A percentile compares a stretch with the other conserved stretches of the same genome.
Conservation (phyloP, 2,888 invertebrate genomes). For the Gibbula magus region DNA sequence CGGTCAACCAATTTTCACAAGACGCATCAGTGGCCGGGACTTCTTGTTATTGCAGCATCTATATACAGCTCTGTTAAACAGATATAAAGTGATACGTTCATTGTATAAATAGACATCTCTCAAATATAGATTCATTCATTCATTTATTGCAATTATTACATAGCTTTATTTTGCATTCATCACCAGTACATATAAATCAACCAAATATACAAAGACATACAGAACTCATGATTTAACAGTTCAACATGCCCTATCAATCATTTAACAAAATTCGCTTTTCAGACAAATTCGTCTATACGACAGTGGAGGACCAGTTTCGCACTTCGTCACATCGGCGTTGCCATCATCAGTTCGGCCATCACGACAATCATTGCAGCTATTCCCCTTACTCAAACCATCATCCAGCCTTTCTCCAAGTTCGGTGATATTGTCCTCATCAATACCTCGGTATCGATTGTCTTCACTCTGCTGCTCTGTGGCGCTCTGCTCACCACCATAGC, state of each 20-base stretch:
- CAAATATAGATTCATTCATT: not conserved
- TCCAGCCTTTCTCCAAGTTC: constrained; percentile 71
- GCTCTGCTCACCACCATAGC: constrained; percentile 64
- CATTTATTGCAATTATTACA: not conserved
- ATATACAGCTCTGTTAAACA: too few relatives aligned
- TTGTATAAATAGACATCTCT: too few relatives aligned
- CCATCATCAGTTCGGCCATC: constrained; percentile 68
- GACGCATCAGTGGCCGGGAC: too few relatives aligned
- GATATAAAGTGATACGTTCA: too few relatives aligned
- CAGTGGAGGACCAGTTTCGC: constrained; percentile 65
- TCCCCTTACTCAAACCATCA: constrained; percentile 69
- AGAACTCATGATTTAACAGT: too few relatives aligned
- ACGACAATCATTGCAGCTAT: constrained; percentile 71
- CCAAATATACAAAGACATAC: too few relatives aligned
- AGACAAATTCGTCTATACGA: constrained; percentile 53
- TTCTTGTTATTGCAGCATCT: too few relatives aligned
- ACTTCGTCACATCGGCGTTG: constrained; percentile 69
- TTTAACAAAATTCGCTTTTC: constrained; percentile 28
- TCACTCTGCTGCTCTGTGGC: constrained; percentile 66
- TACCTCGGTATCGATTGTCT: constrained; percentile 67
- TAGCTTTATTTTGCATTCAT: not conserved
- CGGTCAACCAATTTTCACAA: too few relatives aligned
- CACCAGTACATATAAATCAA: too few relatives aligned
- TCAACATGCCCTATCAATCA: not conserved
- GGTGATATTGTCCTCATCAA: constrained; percentile 72